These are phyloP conservation scores for Ursus arctos DNA, from an alignment of 2,113 vertebrate species.

Conservation along the genomic window DNA sequence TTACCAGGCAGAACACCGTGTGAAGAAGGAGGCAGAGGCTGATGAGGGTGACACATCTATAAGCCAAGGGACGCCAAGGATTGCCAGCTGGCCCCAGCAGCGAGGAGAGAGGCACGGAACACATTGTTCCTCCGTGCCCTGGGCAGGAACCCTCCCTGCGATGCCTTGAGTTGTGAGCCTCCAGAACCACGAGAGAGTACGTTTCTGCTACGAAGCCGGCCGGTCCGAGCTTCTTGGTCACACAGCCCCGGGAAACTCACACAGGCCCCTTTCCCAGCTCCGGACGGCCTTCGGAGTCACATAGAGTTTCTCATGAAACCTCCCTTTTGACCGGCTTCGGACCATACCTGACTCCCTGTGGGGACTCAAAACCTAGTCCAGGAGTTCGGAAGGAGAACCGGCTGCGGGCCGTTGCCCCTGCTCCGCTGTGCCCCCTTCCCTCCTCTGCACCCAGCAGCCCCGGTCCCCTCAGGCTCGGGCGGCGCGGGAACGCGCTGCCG, in stretches of 20 bases:
- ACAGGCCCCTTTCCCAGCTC: neutral
- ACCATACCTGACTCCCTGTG: neutral
- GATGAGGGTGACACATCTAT: neutral
- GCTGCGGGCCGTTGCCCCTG: neutral
- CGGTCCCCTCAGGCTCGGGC: rapidly evolving
- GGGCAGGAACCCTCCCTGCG: neutral
- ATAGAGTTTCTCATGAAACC: neutral
- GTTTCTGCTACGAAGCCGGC: neutral
- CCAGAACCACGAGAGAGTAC: neutral
- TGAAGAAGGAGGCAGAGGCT: neutral
- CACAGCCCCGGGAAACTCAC: neutral
- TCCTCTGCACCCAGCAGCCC: neutral
- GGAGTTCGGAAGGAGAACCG: neutral
- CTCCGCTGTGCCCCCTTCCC: neutral
- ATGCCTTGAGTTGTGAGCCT: neutral
- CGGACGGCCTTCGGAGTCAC: neutral
- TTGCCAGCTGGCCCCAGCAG: neutral
- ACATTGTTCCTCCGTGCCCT: no score
- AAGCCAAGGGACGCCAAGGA: neutral
- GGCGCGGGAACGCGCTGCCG: rapidly evolving
- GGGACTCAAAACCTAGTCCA: neutral
- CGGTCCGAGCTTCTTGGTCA: neutral
- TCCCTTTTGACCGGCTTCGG: neutral
- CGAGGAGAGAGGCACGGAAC: neutral
- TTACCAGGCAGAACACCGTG: neutral